Percentiles rank a stretch among this genome's conserved stretches.
phyloP scores from a whole-genome alignment of 2,888 invertebrate genomes.

The Sphinx pinastri region DNA sequence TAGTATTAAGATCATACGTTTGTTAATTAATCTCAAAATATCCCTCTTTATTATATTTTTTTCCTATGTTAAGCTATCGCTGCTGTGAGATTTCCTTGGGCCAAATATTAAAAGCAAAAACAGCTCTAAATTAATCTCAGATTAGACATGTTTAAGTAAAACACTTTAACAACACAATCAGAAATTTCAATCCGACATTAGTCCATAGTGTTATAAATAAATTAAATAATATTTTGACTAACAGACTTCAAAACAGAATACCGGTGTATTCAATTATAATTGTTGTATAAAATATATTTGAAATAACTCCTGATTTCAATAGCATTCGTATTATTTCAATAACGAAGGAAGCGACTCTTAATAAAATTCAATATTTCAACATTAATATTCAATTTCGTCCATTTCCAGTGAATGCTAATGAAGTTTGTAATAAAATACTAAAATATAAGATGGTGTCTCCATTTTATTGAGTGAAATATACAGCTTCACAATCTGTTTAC shows the following conservation, averaged over 20 bases:
- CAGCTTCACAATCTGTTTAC: too few relatives aligned
- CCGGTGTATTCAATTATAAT: neutral
- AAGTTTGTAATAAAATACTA: constrained; percentile 10
- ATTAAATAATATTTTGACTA: neutral
- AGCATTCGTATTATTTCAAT: neutral
- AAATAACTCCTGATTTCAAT: constrained; percentile 4
- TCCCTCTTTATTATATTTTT: too few relatives aligned
- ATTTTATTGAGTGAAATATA: neutral
- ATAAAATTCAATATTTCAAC: constrained; percentile 19
- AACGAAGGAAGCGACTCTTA: neutral
- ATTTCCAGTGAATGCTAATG: constrained; percentile 13
- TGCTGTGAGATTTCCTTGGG: too few relatives aligned
- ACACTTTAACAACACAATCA: too few relatives aligned
- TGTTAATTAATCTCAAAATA: too few relatives aligned
- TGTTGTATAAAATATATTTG: neutral
- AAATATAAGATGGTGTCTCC: neutral
- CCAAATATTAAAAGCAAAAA: too few relatives aligned
- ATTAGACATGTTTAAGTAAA: too few relatives aligned
- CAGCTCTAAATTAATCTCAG: too few relatives aligned
- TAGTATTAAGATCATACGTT: too few relatives aligned
- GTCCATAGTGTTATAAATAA: too few relatives aligned
- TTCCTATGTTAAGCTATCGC: too few relatives aligned
- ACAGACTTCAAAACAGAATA: neutral
- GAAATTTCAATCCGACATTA: too few relatives aligned
- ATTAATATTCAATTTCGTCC: constrained; percentile 18